Percentiles rank a stretch among this genome's conserved stretches.
phyloP scores from a whole-genome alignment of 2,113 vertebrate genomes.

The Cyanoderma ruficeps region DNA sequence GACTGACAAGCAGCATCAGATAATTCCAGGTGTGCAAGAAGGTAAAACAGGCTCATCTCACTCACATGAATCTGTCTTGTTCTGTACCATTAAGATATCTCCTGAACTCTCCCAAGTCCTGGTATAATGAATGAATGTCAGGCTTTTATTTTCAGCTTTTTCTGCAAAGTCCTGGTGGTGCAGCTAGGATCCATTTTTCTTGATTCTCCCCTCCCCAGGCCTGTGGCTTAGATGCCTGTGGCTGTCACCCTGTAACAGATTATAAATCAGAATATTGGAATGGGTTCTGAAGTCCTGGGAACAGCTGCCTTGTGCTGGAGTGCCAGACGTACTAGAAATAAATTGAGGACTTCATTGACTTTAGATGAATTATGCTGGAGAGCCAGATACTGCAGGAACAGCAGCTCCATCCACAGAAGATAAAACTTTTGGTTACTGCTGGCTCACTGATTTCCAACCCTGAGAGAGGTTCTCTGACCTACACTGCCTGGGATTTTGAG shows the following conservation, averaged over 20 bases:
- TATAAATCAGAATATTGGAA: slow-evolving; percentile 42
- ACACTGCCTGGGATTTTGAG: background rate
- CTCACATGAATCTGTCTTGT: background rate
- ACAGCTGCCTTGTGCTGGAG: background rate
- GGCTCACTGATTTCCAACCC: background rate
- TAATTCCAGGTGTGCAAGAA: background rate
- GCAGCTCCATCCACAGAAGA: background rate
- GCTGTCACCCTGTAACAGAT: background rate
- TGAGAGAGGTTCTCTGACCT: background rate
- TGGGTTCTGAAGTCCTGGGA: background rate
- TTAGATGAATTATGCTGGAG: background rate
- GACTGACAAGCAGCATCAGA: background rate
- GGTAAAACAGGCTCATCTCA: background rate
- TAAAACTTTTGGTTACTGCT: background rate
- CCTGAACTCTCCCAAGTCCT: background rate
- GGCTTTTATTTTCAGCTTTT: background rate
- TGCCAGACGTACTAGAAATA: background rate
- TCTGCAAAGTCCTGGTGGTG: background rate
- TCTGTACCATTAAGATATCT: background rate
- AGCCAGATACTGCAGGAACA: background rate
- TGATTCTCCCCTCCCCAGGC: background rate
- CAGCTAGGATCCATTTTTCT: background rate
- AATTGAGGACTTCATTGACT: slow-evolving; percentile 17
- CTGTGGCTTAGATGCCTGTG: background rate
- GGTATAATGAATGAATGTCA: background rate